Percentiles rank a stretch among this genome's conserved stretches.
Evolutionary conservation across 2,888 invertebrate genomes (phyloP).

Genomic region (Argynnis bischoffii): DNA sequence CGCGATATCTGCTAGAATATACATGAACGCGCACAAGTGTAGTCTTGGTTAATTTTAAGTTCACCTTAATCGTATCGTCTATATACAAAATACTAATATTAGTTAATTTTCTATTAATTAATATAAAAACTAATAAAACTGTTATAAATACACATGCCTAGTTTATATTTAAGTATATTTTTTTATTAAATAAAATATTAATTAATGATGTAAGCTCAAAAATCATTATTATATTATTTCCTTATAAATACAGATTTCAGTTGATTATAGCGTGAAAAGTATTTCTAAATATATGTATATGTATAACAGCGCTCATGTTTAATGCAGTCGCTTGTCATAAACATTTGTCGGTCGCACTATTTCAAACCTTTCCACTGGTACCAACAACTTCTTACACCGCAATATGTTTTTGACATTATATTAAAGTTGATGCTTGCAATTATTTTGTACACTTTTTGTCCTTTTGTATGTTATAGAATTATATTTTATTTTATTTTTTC

Average conservation of each 20-base stretch:
- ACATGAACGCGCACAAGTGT: conserved; percentile 32
- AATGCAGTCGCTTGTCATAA: conserved; percentile 76
- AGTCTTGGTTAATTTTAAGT: conserved; percentile 25
- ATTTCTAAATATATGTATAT: conserved; percentile 57
- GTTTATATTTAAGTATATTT: too few species aligned
- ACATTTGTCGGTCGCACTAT: conserved; percentile 78
- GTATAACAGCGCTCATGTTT: conserved; percentile 77
- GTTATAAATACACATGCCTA: too few species aligned
- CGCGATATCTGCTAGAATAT: conserved; percentile 59
- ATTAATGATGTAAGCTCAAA: too few species aligned
- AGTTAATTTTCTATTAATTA: too few species aligned
- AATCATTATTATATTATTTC: not conserved
- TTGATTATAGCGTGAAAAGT: conserved; percentile 39
- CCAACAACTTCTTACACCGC: conserved; percentile 39
- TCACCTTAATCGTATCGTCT: not conserved
- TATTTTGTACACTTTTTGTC: conserved; percentile 5
- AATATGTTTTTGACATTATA: conserved; percentile 32
- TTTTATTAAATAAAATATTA: too few species aligned
- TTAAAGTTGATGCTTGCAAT: conserved; percentile 24
- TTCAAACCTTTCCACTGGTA: conserved; percentile 50
- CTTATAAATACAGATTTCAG: conserved; percentile 1
- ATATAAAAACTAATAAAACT: too few species aligned
- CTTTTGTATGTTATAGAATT: not conserved
- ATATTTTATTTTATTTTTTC: not conserved
- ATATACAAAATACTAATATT: not conserved